Percentiles rank a stretch among this genome's conserved stretches.
Conservation (phyloP, 2,113 vertebrate species). For the Edolisoma coerulescens region DNA sequence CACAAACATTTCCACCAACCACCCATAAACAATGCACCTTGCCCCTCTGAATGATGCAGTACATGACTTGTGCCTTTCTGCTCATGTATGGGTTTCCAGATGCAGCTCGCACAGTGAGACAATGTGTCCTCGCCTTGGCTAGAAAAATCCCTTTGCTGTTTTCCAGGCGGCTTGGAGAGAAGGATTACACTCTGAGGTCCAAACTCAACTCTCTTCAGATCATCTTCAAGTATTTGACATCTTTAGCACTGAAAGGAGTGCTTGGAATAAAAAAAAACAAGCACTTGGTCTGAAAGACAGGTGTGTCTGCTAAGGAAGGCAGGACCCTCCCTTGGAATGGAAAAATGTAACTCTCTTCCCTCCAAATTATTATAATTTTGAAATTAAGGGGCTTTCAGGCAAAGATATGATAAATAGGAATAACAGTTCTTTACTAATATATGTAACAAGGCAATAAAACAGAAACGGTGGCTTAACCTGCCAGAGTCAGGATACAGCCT, state of each 20-base stretch:
- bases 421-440: not conserved
- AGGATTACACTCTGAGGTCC: not conserved
- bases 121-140: fast-evolving
- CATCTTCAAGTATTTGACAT: not conserved
- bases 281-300: not conserved
- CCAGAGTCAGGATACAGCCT: not conserved
- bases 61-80: not conserved
- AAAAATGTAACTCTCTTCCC: not conserved
- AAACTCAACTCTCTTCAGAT: not conserved
- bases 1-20: not conserved
- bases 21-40: not conserved
- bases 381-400: not conserved
- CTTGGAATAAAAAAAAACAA: not conserved
- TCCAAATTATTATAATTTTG: not conserved
- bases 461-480: not conserved
- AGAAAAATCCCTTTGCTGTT: not conserved
- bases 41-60: not conserved
- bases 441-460: not conserved
- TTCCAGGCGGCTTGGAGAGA: not conserved
- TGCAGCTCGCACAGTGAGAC: not conserved
- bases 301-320: not conserved
- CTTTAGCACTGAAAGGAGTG: not conserved
- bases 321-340: not conserved
- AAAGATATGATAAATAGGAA: not conserved
- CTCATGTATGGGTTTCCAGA: not conserved